Evolutionary conservation across 2,113 vertebrate species (phyloP).

Genomic region (Dicerorhinus sumatrensis): DNA sequence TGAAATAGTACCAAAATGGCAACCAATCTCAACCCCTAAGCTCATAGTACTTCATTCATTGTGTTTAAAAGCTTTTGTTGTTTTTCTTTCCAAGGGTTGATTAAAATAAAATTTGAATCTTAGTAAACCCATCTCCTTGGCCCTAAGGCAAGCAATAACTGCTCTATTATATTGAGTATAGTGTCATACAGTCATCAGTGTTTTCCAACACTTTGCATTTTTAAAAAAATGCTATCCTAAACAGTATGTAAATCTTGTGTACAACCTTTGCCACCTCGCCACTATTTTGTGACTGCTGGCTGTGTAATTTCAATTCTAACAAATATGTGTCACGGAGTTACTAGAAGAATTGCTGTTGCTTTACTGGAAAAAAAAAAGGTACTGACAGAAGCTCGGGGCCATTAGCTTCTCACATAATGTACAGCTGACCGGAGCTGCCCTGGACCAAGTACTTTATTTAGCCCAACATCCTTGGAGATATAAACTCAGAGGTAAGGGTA

Average conservation of each 20-base stretch:
- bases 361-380: background rate
- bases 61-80: background rate
- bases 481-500: background rate
- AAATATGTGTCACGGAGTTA: background rate
- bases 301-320: constrained; percentile 49
- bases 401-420: background rate
- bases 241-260: background rate
- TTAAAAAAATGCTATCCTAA: background rate
- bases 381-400: background rate
- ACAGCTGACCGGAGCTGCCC: background rate
- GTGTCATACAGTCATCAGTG: background rate
- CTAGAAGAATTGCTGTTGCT: background rate
- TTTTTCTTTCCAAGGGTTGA: constrained; percentile 1
- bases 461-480: background rate
- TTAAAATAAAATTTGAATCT: background rate
- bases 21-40: background rate
- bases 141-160: background rate
- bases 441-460: background rate
- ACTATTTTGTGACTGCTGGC: background rate
- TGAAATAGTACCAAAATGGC: background rate
- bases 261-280: background rate
- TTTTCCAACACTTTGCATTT: background rate
- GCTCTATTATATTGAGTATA: fast-evolving
- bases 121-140: background rate
- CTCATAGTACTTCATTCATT: background rate